Conservation (phyloP, 1,140 invertebrate genomes). For the Notospermus geniculatus region DNA sequence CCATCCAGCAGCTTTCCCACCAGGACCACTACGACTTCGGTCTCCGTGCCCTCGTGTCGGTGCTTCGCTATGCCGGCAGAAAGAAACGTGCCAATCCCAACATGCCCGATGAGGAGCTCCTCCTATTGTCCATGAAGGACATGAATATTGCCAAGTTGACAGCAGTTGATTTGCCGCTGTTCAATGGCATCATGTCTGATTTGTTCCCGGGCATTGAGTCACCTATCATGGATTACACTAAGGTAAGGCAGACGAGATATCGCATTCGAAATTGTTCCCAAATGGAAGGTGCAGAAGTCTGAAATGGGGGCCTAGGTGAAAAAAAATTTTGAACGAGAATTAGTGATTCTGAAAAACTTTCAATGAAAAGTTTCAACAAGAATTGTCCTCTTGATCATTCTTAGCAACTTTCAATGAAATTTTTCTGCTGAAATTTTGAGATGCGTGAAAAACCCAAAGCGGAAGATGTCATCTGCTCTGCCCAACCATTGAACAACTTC, state of each 20-base stretch:
- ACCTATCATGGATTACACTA: constrained; percentile 72
- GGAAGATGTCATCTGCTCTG: too few relatives aligned
- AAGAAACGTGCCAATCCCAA: constrained; percentile 71
- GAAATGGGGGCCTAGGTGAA: too few relatives aligned
- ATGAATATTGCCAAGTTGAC: constrained; percentile 85
- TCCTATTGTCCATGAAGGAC: constrained; percentile 72
- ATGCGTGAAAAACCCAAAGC: too few relatives aligned
- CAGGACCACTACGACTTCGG: constrained; percentile 83
- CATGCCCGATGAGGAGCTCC: constrained; percentile 71
- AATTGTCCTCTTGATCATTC: too few relatives aligned
- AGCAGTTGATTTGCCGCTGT: constrained; percentile 76
- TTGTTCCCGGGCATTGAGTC: constrained; percentile 73
- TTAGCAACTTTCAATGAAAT: too few relatives aligned
- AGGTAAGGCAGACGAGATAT: constrained; percentile 34
- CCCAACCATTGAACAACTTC: too few relatives aligned
- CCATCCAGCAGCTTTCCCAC: constrained; percentile 56
- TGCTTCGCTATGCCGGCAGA: constrained; percentile 77
- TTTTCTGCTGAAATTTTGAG: too few relatives aligned
- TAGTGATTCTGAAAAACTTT: too few relatives aligned
- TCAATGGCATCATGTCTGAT: constrained; percentile 79
- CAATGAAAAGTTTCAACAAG: too few relatives aligned
- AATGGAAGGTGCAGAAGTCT: too few relatives aligned
- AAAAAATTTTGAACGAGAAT: too few relatives aligned
- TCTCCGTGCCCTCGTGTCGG: constrained; percentile 75
- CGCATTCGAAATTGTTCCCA: neutral